A percentile compares a stretch with the other conserved stretches of the same genome.
Conservation (phyloP, 1,140 invertebrate genomes). For the Hyles euphorbiae region DNA sequence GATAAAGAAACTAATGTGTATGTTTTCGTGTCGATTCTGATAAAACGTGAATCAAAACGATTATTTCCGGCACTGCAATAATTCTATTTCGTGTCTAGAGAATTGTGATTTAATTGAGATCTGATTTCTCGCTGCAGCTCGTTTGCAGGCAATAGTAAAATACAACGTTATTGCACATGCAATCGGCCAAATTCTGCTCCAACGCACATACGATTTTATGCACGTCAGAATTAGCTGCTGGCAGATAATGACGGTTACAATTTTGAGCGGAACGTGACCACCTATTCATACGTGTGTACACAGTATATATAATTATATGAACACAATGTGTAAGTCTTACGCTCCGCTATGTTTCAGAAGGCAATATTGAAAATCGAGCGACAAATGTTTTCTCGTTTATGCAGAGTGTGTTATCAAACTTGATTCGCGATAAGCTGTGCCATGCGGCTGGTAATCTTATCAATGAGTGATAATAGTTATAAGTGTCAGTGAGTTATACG, state of each 20-base stretch:
- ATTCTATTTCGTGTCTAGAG: too few relatives aligned
- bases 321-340: slow-evolving; percentile 7
- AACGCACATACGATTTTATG: slow-evolving; percentile 10
- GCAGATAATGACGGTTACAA: slow-evolving; percentile 14
- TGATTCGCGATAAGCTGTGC: slow-evolving; percentile 68
- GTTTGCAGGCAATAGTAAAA: too few relatives aligned
- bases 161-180: background rate
- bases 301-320: background rate
- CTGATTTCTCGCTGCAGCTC: too few relatives aligned
- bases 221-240: slow-evolving; percentile 17
- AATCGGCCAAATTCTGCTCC: background rate
- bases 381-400: slow-evolving; percentile 54
- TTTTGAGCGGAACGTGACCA: slow-evolving; percentile 8
- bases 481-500: slow-evolving; percentile 72
- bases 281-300: slow-evolving; percentile 15
- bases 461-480: slow-evolving; percentile 71
- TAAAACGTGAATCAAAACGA: slow-evolving; percentile 9
- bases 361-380: slow-evolving; percentile 37
- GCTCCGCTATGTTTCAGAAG: slow-evolving; percentile 13
- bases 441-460: slow-evolving; percentile 69
- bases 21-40: slow-evolving; percentile 10
- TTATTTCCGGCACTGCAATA: too few relatives aligned
- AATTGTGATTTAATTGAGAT: too few relatives aligned
- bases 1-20: slow-evolving; percentile 8
- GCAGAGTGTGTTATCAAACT: slow-evolving; percentile 57